Conservation (phyloP, 2,113 vertebrate genomes). For the Glaucomys volans region DNA sequence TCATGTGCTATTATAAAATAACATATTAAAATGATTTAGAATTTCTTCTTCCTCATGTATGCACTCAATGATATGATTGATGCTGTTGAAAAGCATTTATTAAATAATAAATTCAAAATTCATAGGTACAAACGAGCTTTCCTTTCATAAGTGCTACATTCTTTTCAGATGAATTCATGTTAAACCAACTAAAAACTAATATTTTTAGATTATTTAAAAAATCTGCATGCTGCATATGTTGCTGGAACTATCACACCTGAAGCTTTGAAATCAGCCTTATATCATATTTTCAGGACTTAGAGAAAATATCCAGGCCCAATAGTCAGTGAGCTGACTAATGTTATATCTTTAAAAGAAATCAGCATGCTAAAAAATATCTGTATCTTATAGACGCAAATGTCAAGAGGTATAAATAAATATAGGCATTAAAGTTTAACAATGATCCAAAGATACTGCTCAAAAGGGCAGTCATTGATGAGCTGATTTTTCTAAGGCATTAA, state of each 20-base stretch:
- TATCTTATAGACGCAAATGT: conserved; percentile 12
- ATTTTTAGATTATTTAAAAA: conserved; percentile 1
- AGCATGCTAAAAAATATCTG: not conserved
- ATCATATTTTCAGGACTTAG: conserved; percentile 26
- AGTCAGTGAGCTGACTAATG: conserved; percentile 4
- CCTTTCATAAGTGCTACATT: not conserved
- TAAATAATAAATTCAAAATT: conserved; percentile 48
- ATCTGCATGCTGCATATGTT: not conserved
- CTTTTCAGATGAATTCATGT: conserved; percentile 49
- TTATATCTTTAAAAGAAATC: not conserved
- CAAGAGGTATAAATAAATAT: not conserved
- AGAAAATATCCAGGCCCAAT: not conserved
- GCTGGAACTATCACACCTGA: conserved; percentile 35
- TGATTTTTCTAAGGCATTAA: conserved; percentile 21
- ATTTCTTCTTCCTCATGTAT: not conserved
- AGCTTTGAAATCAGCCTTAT: conserved; percentile 43
- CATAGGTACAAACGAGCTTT: not conserved
- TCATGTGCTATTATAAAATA: not conserved
- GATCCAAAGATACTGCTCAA: not conserved
- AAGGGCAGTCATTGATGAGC: not conserved
- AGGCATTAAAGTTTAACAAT: not conserved
- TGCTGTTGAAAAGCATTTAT: not conserved
- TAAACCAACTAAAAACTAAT: conserved; percentile 42
- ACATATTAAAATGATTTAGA: not conserved
- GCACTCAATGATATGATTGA: not conserved